Evolutionary conservation across 2,113 vertebrate genomes (phyloP).

Genomic region (Xiphorhynchus elegans): DNA sequence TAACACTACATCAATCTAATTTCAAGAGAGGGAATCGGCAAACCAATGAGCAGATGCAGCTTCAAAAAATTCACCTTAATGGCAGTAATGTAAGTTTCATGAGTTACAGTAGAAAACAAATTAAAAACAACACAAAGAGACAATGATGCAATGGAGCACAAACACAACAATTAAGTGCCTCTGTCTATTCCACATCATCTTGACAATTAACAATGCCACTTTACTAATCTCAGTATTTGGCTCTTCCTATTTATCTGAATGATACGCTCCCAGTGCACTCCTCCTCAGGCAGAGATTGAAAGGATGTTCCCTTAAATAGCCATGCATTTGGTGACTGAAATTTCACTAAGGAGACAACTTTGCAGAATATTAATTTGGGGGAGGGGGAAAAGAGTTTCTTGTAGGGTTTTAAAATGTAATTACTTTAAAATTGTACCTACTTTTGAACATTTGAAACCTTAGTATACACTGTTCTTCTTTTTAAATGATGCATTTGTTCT

Average conservation of each 20-base stretch:
- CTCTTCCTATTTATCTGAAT: background rate
- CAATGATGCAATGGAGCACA: constrained; percentile 55
- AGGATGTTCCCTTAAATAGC: background rate
- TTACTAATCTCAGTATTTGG: constrained; percentile 44
- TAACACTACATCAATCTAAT: constrained; percentile 73
- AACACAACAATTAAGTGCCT: constrained; percentile 47
- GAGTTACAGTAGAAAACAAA: constrained; percentile 70
- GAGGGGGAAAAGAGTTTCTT: background rate
- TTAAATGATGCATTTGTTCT: background rate
- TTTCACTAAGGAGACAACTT: constrained; percentile 5
- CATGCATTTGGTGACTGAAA: background rate
- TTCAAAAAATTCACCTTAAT: constrained; percentile 70
- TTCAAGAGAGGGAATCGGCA: constrained; percentile 68
- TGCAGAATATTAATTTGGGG: background rate
- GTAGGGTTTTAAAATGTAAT: background rate
- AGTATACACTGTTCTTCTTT: background rate
- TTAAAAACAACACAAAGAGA: constrained; percentile 66
- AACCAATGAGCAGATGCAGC: constrained; percentile 60
- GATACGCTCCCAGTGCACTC: background rate
- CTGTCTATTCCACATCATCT: constrained; percentile 44
- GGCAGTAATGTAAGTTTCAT: constrained; percentile 62
- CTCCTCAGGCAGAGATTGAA: background rate
- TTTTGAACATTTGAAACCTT: background rate
- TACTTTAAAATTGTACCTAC: background rate
- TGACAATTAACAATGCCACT: constrained; percentile 61